phyloP scores from a whole-genome alignment of 2,888 invertebrate species.

The Trichogramma evanescens region DNA sequence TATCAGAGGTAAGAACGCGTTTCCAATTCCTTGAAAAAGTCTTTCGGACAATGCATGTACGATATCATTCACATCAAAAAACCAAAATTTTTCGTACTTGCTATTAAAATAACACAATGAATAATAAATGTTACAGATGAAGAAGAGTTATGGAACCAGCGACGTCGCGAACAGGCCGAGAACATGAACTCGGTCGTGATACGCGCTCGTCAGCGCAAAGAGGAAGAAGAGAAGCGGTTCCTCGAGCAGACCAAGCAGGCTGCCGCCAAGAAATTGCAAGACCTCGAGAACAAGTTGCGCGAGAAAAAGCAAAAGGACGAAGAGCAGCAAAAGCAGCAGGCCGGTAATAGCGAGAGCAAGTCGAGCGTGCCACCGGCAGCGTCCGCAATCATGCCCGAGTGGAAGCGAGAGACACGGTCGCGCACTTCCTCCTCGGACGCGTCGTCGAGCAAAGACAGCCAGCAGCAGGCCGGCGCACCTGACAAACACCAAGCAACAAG shows the following conservation, averaged over 20 bases:
- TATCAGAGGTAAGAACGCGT: slow-evolving; percentile 32
- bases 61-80: neutral
- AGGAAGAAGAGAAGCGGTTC: slow-evolving; percentile 79
- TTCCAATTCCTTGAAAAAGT: neutral
- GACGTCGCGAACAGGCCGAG: slow-evolving; percentile 61
- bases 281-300: slow-evolving; percentile 61
- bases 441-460: slow-evolving; percentile 19
- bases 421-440: slow-evolving; percentile 40
- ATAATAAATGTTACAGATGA: slow-evolving; percentile 44
- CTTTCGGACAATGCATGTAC: neutral
- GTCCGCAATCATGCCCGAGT: slow-evolving; percentile 50
- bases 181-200: slow-evolving; percentile 75
- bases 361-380: slow-evolving; percentile 47
- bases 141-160: slow-evolving; percentile 65
- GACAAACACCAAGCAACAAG: slow-evolving; percentile 26
- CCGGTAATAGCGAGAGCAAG: slow-evolving; percentile 30
- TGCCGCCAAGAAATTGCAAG: slow-evolving; percentile 62
- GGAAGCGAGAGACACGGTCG: slow-evolving; percentile 50
- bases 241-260: slow-evolving; percentile 57
- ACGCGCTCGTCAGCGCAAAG: slow-evolving; percentile 75
- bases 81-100: neutral
- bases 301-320: slow-evolving; percentile 52
- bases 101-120: too few relatives aligned
- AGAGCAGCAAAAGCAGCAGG: slow-evolving; percentile 31
- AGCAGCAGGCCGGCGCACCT: slow-evolving; percentile 23